A percentile compares a stretch with the other conserved stretches of the same genome.
phyloP scores from a whole-genome alignment of 2,888 invertebrate species.

The Opisthograptis luteolata region DNA sequence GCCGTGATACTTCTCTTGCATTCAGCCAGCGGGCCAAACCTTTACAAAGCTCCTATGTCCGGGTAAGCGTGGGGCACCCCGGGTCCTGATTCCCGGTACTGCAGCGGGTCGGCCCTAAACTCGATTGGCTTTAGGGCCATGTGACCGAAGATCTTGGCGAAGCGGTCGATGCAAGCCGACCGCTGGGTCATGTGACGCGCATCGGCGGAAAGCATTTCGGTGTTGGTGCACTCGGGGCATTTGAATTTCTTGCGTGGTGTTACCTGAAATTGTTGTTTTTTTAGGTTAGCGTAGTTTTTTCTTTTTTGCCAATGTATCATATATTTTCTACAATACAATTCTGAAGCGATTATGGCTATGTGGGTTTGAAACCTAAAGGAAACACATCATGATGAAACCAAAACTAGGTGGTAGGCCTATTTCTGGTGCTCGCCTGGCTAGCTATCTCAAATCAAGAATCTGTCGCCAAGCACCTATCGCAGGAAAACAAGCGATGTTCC shows the following conservation, averaged over 20 bases:
- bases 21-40: too few relatives aligned
- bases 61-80: slow-evolving; percentile 94
- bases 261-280: slow-evolving; percentile 83
- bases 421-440: too few relatives aligned
- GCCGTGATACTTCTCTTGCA: too few relatives aligned
- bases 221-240: slow-evolving; percentile 97
- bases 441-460: too few relatives aligned
- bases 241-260: slow-evolving; percentile 98
- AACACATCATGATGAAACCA: too few relatives aligned
- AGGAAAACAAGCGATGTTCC: neutral
- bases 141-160: slow-evolving; percentile 91
- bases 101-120: slow-evolving; percentile 97
- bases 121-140: slow-evolving; percentile 96
- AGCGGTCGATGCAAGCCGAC: slow-evolving; percentile 93
- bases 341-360: too few relatives aligned
- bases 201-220: slow-evolving; percentile 97
- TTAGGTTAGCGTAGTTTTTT: slow-evolving; percentile 1
- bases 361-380: too few relatives aligned
- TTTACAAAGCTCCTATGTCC: slow-evolving; percentile 93
- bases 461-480: too few relatives aligned
- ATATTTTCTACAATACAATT: too few relatives aligned
- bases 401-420: too few relatives aligned
- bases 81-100: slow-evolving; percentile 94
- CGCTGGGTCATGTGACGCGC: slow-evolving; percentile 96
- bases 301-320: too few relatives aligned